Conservation (phyloP, 2,797 vertebrate species). For the Novumbra hubbsi region DNA sequence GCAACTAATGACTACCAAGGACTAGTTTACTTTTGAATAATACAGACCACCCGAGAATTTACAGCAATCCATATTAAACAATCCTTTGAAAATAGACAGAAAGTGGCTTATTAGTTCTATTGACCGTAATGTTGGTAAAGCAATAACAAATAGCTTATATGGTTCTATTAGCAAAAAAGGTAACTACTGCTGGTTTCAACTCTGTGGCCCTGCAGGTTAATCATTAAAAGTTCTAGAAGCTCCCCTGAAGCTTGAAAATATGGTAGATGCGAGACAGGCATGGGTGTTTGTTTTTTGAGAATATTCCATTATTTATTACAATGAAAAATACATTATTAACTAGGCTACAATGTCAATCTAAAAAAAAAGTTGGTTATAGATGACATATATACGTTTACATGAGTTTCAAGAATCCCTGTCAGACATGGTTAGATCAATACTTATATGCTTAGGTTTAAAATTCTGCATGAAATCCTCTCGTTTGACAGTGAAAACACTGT, state of each 20-base stretch:
- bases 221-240: neutral
- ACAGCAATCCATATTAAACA: neutral
- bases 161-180: neutral
- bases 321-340: conserved; percentile 52
- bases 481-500: conserved; percentile 20
- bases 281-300: conserved; percentile 44
- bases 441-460: conserved; percentile 15
- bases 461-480: neutral
- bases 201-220: neutral
- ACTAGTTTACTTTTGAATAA: too few species aligned
- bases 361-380: conserved; percentile 45
- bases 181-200: neutral
- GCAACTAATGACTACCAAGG: conserved; percentile 22
- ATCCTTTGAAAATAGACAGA: neutral
- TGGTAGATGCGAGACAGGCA: neutral
- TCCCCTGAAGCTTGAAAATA: neutral
- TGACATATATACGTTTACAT: conserved; percentile 36
- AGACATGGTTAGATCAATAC: conserved; percentile 39
- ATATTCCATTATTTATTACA: conserved; percentile 45
- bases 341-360: conserved; percentile 46
- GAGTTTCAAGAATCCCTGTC: conserved; percentile 40
- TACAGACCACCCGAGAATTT: neutral
- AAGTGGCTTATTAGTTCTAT: neutral
- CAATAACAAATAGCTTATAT: neutral
- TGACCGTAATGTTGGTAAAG: neutral